phyloP scores from a whole-genome alignment of 2,113 vertebrate genomes.

The Stomatorhinus ivindoensis region DNA sequence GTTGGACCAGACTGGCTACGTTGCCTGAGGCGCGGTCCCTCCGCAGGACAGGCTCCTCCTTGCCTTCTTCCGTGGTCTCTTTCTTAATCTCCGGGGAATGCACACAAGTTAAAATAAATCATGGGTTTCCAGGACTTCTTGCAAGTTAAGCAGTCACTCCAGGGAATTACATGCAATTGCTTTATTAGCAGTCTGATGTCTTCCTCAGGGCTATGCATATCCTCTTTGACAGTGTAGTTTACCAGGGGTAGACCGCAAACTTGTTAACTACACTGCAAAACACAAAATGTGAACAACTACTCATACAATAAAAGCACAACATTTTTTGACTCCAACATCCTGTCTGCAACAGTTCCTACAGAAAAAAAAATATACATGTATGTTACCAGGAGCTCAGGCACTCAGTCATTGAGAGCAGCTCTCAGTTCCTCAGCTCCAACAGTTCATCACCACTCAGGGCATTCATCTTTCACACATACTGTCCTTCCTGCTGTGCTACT shows the following conservation, averaged over 20 bases:
- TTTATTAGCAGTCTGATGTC: background rate
- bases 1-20: constrained; percentile 87
- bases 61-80: constrained; percentile 61
- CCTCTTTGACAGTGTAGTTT: background rate
- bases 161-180: background rate
- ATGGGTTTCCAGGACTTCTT: background rate
- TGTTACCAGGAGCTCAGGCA: background rate
- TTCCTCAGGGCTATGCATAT: background rate
- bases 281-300: background rate
- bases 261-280: background rate
- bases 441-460: background rate
- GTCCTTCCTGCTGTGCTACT: background rate
- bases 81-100: constrained; percentile 76
- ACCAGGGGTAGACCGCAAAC: background rate
- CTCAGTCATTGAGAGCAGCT: background rate
- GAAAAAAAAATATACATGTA: rapidly evolving
- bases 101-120: constrained; percentile 3
- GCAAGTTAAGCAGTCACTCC: background rate
- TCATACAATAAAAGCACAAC: background rate
- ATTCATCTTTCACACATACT: background rate
- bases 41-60: constrained; percentile 63
- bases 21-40: constrained; percentile 75
- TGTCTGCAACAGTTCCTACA: background rate
- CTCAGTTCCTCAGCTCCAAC: background rate
- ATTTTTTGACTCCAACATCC: background rate